Evolutionary conservation across 2,888 invertebrate species (phyloP).

Genomic region (Drosophila macrospina): DNA sequence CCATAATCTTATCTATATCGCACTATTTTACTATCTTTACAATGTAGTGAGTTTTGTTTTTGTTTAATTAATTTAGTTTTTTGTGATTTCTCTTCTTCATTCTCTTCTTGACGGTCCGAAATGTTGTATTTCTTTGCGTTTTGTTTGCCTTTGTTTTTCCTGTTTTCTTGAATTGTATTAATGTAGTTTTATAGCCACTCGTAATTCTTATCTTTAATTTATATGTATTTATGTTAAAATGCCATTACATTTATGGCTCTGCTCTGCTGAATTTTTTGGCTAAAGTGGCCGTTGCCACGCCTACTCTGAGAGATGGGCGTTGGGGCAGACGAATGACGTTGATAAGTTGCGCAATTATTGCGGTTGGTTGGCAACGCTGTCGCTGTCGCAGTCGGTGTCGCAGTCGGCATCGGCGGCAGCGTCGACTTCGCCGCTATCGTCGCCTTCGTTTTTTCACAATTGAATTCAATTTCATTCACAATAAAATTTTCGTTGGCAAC

Average conservation of each 20-base stretch:
- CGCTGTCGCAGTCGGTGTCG: constrained; percentile 13
- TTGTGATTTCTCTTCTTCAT: no score
- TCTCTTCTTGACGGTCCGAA: no score
- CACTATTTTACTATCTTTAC: no score
- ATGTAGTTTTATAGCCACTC: constrained; percentile 1
- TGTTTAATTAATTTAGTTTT: background rate
- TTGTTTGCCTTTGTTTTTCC: background rate
- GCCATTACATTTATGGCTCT: constrained; percentile 33
- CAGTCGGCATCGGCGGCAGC: constrained; percentile 24
- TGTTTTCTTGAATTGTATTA: background rate
- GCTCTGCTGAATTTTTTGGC: constrained; percentile 9
- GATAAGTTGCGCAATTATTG: constrained; percentile 69
- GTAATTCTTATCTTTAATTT: constrained; percentile 17
- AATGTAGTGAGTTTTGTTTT: background rate
- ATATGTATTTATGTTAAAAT: constrained; percentile 44
- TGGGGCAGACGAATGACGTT: constrained; percentile 47
- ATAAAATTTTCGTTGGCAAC: constrained; percentile 55
- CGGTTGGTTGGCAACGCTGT: constrained; percentile 47
- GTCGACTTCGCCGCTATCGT: constrained; percentile 28
- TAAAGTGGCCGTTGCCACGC: constrained; percentile 24
- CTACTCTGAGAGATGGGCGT: constrained; percentile 1
- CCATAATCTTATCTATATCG: no score
- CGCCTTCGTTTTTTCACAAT: constrained; percentile 61
- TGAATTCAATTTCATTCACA: constrained; percentile 64
- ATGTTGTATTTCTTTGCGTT: no score